Base-by-base conservation (phyloP, 2,888 invertebrate genomes). In the Drosophila cyrtoloma region DNA sequence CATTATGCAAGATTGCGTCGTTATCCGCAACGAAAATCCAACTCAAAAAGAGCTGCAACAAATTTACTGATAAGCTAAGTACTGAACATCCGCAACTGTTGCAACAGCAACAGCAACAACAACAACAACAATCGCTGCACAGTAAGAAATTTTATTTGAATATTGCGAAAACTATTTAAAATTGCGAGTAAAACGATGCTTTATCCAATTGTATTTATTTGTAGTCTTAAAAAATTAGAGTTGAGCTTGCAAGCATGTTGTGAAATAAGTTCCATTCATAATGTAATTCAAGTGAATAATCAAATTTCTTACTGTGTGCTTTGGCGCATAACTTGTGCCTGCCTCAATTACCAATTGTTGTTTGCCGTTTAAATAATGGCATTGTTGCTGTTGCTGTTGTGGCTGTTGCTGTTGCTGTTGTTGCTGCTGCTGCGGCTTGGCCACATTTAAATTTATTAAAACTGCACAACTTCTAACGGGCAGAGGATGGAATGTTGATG, bases 391-490 rank as follows among this genome's bases (percentile, higher is more conserved):
- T 16, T 42, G 28, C 14, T 30, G 10, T 3, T 37, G 37, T 26
- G 9, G 37, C 6, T 12, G 55, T 16, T 28, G 58, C 44, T 58
- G 42, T 16, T 42, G 28, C 14, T 28, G 5, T 3, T 28, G 37
- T 12, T 37, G 83, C 3, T 5, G 22, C n/a, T 33, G 86, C 72
- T 61, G 67, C 44, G 44, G 56, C 47, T 51, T 67, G 71, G 68
- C 74, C 82, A 84, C 87, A 88, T 88, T 88, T 90, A 91, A 88
- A 88, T 88, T 88, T 90, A 88, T 88, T 88, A 88, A 88, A 88
- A 88, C 89, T 87, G 91, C 89, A 68, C 78, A 75, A 61, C 71
- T 75, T 77, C 80, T 88, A 88, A 88, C 87, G 87, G 91, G 65
- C 72, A 55, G 60, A 62, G 35, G 39, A 62, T 71, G 90, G 85